These are phyloP conservation scores for Vidua chalybeata DNA, from an alignment of 2,113 vertebrate genomes.

Conservation along the genomic window DNA sequence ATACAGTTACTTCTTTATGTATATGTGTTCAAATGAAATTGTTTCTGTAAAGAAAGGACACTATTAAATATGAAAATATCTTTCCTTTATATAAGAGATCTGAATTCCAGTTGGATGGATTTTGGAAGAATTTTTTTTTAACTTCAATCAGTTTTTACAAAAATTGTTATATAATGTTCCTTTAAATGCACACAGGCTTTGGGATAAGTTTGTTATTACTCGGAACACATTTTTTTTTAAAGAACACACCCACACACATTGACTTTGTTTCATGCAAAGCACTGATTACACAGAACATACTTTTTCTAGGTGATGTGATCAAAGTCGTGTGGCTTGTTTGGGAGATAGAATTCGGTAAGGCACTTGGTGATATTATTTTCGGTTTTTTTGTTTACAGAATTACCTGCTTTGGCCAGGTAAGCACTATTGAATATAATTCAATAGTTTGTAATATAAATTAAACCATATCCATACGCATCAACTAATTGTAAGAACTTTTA, in stretches of 20 bases:
- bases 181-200: conserved; percentile 79
- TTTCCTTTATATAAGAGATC: conserved; percentile 84
- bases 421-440: conserved; percentile 86
- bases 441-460: conserved; percentile 89
- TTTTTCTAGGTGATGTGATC: conserved; percentile 74
- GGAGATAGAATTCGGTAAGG: conserved; percentile 65
- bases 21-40: conserved; percentile 80
- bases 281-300: conserved; percentile 69
- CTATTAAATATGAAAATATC: conserved; percentile 84
- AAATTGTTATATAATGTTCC: conserved; percentile 75
- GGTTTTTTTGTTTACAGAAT: conserved; percentile 89
- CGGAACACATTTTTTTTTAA: conserved; percentile 66
- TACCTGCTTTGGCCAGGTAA: conserved; percentile 81
- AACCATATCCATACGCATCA: conserved; percentile 80
- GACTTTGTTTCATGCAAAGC: conserved; percentile 77
- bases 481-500: conserved; percentile 86
- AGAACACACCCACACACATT: conserved; percentile 66
- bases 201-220: conserved; percentile 82
- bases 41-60: conserved; percentile 86
- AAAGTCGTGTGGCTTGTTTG: conserved; percentile 71
- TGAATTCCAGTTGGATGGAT: conserved; percentile 79
- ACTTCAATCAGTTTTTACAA: conserved; percentile 77
- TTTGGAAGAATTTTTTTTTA: conserved; percentile 81
- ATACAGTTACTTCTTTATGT: conserved; percentile 78
- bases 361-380: conserved; percentile 79